Evolutionary conservation across 2,113 vertebrate genomes (phyloP), one percentile per base, ranked within the genome.

Genomic region (Xyliphius kryptos): DNA sequence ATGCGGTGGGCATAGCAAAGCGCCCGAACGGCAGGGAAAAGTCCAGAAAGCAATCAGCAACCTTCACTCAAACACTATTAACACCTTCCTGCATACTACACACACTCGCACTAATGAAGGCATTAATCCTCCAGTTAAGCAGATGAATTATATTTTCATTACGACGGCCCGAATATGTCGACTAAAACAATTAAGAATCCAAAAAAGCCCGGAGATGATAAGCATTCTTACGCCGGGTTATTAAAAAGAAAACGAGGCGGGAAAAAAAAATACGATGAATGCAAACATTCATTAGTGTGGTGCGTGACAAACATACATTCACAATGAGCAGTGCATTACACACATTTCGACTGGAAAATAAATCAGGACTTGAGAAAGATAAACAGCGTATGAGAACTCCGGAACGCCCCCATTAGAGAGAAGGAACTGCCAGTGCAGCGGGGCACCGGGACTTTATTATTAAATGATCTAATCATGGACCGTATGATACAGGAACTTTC

Each of bases 151-250:
- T 50, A 44, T 14, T 48, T 50, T 50, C 47, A 61, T 61, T 61
- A 61, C 19, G 7, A 50, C 59, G 37, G 17, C 59, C 59, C 32
- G 50, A 60, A 60, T 46, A 50, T 50, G 46, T 50, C 59, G 47
- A 61, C 47, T 38, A 32, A 50, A 61, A 61, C 59, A 61, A 60
- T 60, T 60, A 49, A 37, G 57, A 49, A 60, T 36, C 57, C 47
- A 60, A 49, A 50, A 50, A 61, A 61, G 11, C 46, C 15, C 13
- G 17, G 32, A 11, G 32, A 50, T 61, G 47, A 61, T 61, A 61
- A 48, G 59, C 36, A 36, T 16, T 51, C 37, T 50, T 46, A 50
- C 17, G 19, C 14, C 1, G 13, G 5, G 59, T 60, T 36, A 5
- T n/a, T n/a, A n/a, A n/a, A n/a, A n/a, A 60, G 43, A 32, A 32